phyloP scores from a whole-genome alignment of 2,797 vertebrate genomes.

The Melanogrammus aeglefinus region DNA sequence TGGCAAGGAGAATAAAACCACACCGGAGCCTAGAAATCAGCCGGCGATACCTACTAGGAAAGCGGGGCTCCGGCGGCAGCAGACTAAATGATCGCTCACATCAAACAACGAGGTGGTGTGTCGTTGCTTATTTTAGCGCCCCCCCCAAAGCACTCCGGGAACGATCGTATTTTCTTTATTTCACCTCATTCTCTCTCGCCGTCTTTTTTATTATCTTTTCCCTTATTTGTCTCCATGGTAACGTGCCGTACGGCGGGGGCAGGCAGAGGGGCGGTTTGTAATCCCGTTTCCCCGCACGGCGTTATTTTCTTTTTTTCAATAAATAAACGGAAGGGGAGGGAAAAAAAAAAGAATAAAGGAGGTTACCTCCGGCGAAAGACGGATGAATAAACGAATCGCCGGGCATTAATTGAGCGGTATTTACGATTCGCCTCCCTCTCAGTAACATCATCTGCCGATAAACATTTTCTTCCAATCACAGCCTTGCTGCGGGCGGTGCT shows the following conservation, averaged over 20 bases:
- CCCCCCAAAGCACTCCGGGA: not conserved
- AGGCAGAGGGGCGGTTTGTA: not conserved
- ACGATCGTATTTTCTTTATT: not conserved
- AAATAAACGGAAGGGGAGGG: conserved; percentile 12
- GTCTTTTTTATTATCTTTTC: not conserved
- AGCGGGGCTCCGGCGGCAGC: not conserved
- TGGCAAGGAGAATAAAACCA: conserved; percentile 5
- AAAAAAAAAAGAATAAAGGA: conserved; percentile 22
- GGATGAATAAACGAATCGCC: conserved; percentile 76
- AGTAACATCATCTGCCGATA: conserved; percentile 71
- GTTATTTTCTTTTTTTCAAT: conserved; percentile 14
- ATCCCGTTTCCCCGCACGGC: conserved; percentile 14
- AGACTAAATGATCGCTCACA: not conserved
- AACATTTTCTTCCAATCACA: conserved; percentile 73
- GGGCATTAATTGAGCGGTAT: conserved; percentile 65
- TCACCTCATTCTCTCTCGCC: not conserved
- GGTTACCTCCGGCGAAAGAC: conserved; percentile 58
- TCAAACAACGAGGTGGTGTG: conserved; percentile 2
- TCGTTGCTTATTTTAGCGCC: not conserved
- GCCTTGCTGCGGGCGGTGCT: conserved; percentile 57
- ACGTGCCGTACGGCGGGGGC: not conserved
- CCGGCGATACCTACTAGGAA: not conserved
- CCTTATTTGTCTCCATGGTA: conserved; percentile 10
- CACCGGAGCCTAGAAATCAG: not conserved
- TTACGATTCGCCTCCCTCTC: conserved; percentile 64